These are phyloP conservation scores for Chromoteleia sp. DNA, from an alignment of 2,888 invertebrate genomes.

Conservation along the genomic window DNA sequence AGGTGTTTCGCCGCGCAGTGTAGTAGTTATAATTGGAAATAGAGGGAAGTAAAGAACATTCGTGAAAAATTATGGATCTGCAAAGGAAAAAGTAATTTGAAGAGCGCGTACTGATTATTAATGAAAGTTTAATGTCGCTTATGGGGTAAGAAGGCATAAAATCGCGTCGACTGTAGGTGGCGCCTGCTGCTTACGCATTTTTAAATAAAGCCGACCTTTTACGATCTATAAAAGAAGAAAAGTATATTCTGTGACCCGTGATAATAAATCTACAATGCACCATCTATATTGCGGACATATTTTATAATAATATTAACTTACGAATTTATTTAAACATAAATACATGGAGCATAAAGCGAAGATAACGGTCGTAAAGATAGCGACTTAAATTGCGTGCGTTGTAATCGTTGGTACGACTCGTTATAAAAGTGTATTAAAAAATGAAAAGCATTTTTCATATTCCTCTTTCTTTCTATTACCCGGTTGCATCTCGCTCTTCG, in stretches of 20 bases:
- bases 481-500: conserved; percentile 34
- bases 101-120: conserved; percentile 1
- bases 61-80: too few species aligned
- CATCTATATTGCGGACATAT: conserved; percentile 43
- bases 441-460: conserved; percentile 37
- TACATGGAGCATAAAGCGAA: conserved; percentile 62
- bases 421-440: conserved; percentile 35
- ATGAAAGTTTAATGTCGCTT: neutral
- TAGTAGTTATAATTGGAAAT: too few species aligned
- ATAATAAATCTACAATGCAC: conserved; percentile 52
- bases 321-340: conserved; percentile 66
- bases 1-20: too few species aligned
- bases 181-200: conserved; percentile 5
- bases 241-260: conserved; percentile 9
- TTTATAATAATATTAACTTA: conserved; percentile 54
- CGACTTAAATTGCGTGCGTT: conserved; percentile 57
- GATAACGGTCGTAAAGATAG: conserved; percentile 63
- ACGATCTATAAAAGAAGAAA: conserved; percentile 45
- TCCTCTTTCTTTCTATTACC: neutral
- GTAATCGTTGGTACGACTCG: conserved; percentile 48
- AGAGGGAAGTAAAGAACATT: too few species aligned
- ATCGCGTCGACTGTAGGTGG: conserved; percentile 24
- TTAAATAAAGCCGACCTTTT: conserved; percentile 24
- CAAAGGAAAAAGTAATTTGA: too few species aligned
- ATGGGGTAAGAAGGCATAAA: neutral